Base-by-base conservation (phyloP, 2,888 invertebrate genomes). In the Taenaris catops region DNA sequence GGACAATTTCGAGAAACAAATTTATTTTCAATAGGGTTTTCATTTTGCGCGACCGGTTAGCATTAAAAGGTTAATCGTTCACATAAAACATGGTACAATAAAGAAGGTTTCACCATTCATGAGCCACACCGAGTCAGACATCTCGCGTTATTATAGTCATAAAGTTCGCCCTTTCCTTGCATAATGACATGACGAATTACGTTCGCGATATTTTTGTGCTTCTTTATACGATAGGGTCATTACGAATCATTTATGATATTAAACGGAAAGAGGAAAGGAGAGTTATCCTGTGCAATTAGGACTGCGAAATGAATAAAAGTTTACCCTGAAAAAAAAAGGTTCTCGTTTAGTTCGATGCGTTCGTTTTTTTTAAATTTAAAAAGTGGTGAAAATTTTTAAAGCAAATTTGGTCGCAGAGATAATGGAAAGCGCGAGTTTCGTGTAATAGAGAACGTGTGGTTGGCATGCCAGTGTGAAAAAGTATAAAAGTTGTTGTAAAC, bases 181-280 rank as follows among this genome's bases (percentile, higher is more conserved):
- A 84, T 84, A 86, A 84, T 86, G 79, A 83, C 76, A 83, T 83
- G 83, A 84, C 80, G 83, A 79, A 86, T 83, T 79, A 78, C 81
- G 73, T 63, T 74, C 69, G 68, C 78, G 78, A 80, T 83, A 83
- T 83, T 81, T 83, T 76, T 51, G 43, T 74, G 71, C 78, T 67
- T 73, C 74, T 78, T 76, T 75, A 78, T 79, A 64, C 67, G 71
- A 74, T 67, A 67, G 63, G 73, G 78, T 78, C 76, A 78, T 79
- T 81, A 80, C 61, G 64, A 57, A 63, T 65, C 68, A 61, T 68
- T 66, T 68, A 68, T 60, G 63, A 63, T 57, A 65, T 53, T 54
- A 61, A 62, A 58, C 44, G 24, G 55, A 49, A 45, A 53, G 52
- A 55, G 55, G 55, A 63, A 58, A 58, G 56, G 50, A 55, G 25